These are phyloP conservation scores for Micrasema minimum DNA, from an alignment of 1,140 invertebrate genomes.

Conservation along the genomic window DNA sequence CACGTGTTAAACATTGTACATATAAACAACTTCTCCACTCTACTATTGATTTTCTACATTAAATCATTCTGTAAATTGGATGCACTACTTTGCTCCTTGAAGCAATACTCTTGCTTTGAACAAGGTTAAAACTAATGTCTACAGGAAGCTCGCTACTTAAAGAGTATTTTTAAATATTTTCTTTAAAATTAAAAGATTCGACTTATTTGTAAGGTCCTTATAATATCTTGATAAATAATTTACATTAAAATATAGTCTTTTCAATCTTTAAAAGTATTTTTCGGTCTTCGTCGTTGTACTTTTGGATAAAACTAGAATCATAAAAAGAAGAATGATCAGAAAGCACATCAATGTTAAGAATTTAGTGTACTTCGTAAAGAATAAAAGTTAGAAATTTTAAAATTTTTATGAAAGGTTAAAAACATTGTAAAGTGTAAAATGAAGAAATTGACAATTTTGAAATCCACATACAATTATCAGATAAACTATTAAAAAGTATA, in stretches of 20 bases:
- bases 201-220: slow-evolving; percentile 13
- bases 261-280: slow-evolving; percentile 28
- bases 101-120: background rate
- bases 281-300: slow-evolving; percentile 33
- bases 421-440: no score
- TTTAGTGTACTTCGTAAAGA: no score
- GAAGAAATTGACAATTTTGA: no score
- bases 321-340: no score
- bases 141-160: slow-evolving; percentile 23
- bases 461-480: background rate
- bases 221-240: slow-evolving; percentile 30
- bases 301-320: slow-evolving; percentile 21
- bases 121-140: slow-evolving; percentile 2
- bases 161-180: slow-evolving; percentile 18
- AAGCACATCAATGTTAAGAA: no score
- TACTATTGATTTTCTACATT: background rate
- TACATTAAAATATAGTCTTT: slow-evolving; percentile 26
- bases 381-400: background rate
- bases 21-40: slow-evolving; percentile 10
- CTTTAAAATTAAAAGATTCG: slow-evolving; percentile 3
- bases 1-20: slow-evolving; percentile 38
- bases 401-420: background rate
- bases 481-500: slow-evolving; percentile 9
- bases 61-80: background rate
- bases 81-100: background rate